Percentiles rank a stretch among this genome's conserved stretches.
phyloP scores from a whole-genome alignment of 2,888 invertebrate species.

The Hydriomena furcata region DNA sequence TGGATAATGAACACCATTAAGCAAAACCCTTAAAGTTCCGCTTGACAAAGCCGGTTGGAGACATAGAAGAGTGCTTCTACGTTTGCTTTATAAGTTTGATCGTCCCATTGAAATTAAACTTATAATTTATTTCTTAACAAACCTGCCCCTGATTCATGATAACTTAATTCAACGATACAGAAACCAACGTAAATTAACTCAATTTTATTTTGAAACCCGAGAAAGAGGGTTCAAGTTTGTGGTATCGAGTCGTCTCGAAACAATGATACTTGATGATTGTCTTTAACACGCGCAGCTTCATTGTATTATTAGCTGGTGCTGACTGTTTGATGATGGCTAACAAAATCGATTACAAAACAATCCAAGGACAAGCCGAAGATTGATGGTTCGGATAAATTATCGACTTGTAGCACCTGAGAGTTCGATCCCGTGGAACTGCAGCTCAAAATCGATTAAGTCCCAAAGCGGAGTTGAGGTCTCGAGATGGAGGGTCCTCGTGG shows the following conservation, averaged over 20 bases:
- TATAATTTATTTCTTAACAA: no score
- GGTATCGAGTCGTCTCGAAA: background rate
- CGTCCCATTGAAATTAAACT: no score
- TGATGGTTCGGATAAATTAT: conserved; percentile 11
- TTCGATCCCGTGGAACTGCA: conserved; percentile 72
- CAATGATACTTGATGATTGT: no score
- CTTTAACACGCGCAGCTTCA: no score
- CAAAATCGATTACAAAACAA: conserved; percentile 36
- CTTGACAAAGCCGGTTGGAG: background rate
- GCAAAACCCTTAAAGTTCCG: conserved; percentile 26
- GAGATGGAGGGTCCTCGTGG: conserved; percentile 75
- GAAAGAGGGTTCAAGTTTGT: background rate
- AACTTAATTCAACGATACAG: no score
- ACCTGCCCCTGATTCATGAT: no score
- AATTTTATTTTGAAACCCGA: background rate
- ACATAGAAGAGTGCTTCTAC: background rate
- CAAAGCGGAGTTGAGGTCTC: conserved; percentile 80
- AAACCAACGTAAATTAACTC: no score
- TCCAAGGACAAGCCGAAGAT: conserved; percentile 19
- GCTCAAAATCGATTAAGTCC: conserved; percentile 81
- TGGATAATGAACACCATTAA: conserved; percentile 27
- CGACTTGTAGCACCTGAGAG: conserved; percentile 58
- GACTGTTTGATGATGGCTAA: conserved; percentile 20
- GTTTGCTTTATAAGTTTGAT: background rate
- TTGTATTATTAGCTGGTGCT: no score